Evolutionary conservation across 2,113 vertebrate genomes (phyloP), one percentile per base, ranked within the genome.

Genomic region (Epinephelus moara): DNA sequence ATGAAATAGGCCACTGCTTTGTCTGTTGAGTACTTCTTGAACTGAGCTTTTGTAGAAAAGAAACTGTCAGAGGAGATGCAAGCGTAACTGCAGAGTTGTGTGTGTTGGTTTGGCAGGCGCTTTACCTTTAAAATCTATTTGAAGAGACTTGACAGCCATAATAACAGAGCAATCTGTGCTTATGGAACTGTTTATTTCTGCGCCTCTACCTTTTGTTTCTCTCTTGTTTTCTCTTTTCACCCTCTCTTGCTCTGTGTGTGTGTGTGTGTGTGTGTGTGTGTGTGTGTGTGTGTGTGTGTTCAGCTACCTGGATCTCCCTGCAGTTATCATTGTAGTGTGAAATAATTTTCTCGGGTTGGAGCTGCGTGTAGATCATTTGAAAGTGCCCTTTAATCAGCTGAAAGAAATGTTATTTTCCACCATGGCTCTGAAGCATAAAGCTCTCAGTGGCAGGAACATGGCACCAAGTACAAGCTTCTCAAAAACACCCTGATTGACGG

Each of bases 91-190:
- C 80, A 63, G 62, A 70, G 42, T 76, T 80, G 77, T 83, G 68
- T 89, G 17, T 55, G 57, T 67, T 68, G 66, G 69, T 69, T 69
- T 83, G 76, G 53, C 66, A 74, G 66, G 1, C 25, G 0, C 33
- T 84, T 82, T 52, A 82, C 76, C 82, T 86, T 86, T 60, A 63
- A 80, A 82, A 91, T 90, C 84, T 75, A 88, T 91, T 91, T 90
- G 78, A 91, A 87, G 82, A 50, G 40, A 67, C 78, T 68, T 64
- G 73, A 80, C 70, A 63, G 72, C 78, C 57, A 67, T 81, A 77
- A 87, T 84, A 70, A 87, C 87, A 85, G 64, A 86, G 76, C 72
- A 68, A 62, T 68, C 70, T 84, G 55, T 0, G 9, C 78, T 70
- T 67, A 49, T 70, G 79, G 56, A 75, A 11, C 63, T 27, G 56